Percentiles rank a stretch among this genome's conserved stretches.
These are phyloP conservation scores for Poeciliopsis prolifica DNA, from an alignment of 2,113 vertebrate species.

Conservation along the genomic window DNA sequence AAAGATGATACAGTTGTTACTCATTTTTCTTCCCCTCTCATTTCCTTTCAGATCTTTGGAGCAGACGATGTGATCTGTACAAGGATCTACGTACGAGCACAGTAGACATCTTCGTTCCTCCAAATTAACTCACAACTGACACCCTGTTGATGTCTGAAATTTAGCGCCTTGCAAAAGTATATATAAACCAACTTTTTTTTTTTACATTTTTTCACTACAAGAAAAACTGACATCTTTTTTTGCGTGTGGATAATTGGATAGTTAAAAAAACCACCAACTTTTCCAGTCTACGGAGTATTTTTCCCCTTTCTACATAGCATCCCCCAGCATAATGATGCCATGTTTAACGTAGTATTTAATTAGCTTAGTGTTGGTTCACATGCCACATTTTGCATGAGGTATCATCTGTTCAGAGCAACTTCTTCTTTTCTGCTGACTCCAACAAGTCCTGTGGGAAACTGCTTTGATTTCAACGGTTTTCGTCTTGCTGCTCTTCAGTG, in stretches of 20 bases:
- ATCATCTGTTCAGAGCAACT: no score
- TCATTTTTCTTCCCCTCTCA: background rate
- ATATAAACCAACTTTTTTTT: background rate
- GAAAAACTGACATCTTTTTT: background rate
- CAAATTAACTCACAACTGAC: background rate
- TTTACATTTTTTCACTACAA: background rate
- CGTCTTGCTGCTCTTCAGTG: no score
- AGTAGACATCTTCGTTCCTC: constrained; percentile 2
- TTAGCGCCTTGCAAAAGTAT: background rate
- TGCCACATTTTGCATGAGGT: no score
- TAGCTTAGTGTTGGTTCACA: no score
- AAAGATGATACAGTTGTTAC: background rate
- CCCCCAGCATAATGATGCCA: background rate
- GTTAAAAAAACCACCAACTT: no score
- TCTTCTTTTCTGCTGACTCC: no score
- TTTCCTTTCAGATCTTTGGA: constrained; percentile 87
- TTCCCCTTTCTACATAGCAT: no score
- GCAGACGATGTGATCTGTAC: constrained; percentile 94
- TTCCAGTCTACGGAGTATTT: no score
- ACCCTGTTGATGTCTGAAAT: background rate
- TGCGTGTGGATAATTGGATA: no score
- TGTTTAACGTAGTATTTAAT: background rate
- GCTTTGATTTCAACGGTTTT: no score
- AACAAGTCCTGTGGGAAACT: no score
- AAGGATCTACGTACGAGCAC: constrained; percentile 89